A percentile compares a stretch with the other conserved stretches of the same genome.
These are phyloP conservation scores for Hormiphora californensis DNA, from an alignment of 37 sponge, comb jelly and placozoan species.

Conservation along the genomic window DNA sequence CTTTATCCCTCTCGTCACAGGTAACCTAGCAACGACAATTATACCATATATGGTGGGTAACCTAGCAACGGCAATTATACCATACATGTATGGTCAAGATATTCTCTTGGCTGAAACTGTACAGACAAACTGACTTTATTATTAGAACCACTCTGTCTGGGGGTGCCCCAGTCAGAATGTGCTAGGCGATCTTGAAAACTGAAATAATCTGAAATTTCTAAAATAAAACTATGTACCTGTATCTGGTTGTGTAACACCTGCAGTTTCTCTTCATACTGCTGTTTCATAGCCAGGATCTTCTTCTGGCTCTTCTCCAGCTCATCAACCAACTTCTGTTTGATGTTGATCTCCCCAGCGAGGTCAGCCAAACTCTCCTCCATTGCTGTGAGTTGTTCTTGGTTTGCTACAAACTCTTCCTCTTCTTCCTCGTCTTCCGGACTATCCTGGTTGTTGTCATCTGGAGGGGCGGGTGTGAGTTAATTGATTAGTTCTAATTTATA, in stretches of 20 bases:
- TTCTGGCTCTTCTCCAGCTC: conserved; percentile 82
- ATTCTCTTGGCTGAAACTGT: too few relatives aligned
- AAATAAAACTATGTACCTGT: conserved; percentile 56
- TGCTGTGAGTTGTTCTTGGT: too few relatives aligned
- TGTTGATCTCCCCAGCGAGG: conserved; percentile 73
- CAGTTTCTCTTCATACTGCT: conserved; percentile 93
- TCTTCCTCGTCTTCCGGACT: too few relatives aligned
- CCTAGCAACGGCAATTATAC: not conserved
- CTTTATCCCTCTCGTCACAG: conserved; percentile 46
- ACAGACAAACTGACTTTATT: too few relatives aligned
- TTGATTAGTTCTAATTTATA: too few relatives aligned
- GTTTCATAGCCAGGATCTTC: conserved; percentile 69
- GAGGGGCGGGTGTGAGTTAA: too few relatives aligned
- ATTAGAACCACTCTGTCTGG: too few relatives aligned
- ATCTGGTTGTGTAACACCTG: conserved; percentile 69
- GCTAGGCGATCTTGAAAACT: not conserved
- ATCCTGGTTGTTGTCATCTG: too few relatives aligned
- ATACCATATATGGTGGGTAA: too few relatives aligned
- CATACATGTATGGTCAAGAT: too few relatives aligned
- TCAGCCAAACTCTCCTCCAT: conserved; percentile 55
- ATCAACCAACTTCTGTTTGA: conserved; percentile 88
- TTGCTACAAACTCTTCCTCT: too few relatives aligned
- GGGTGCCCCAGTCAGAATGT: not conserved
- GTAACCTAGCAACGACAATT: not conserved
- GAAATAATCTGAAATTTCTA: not conserved